Base-by-base conservation (phyloP, 2,888 invertebrate genomes). In the Sminthurinus aureus region DNA sequence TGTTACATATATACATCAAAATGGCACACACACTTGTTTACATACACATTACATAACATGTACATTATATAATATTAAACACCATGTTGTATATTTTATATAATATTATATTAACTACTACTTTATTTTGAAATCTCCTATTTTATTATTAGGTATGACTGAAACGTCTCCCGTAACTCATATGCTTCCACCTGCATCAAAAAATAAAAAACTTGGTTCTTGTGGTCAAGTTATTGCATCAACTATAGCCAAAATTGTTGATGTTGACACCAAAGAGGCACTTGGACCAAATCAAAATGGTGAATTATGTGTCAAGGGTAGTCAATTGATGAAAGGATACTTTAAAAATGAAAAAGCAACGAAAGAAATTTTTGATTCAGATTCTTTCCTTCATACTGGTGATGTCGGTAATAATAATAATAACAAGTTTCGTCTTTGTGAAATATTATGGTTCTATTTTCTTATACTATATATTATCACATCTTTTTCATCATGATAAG, bases 301-400 rank as follows among this genome's bases (percentile, higher is more conserved):
- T 26, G 96, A 96, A 90, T 90, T 96, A 18, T 92, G 93, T 87
- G 90, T 95, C 24, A 92, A 92, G 87, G 95, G 96, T 15, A 92
- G 94, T 88, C 91, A 91, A 93, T 13, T 96, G 96, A 50, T 96
- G 95, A 93, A 93, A 90, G 95, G 95, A 12, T 96, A 96, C 90
- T 93, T 94, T 90, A 94, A 95, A 88, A 95, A 95, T 89, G 93
- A 93, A 84, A 91, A 93, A 89, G 95, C 95, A 0, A 96, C 95
- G 0, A 92, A 91, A 74, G 94, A 94, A 87, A 94, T 94, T 0
- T 91, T 96, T 11, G 94, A 94, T 89, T 90, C 91, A 11, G 94
- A 96, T 0, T 95, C 95, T 18, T 96, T 96, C 95, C 91, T 96
- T 20, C 94, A 94, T 89, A 94, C 94, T 0, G 94, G 95, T n/a